phyloP scores from a whole-genome alignment of 2,797 vertebrate species.

The Xenopus petersii region DNA sequence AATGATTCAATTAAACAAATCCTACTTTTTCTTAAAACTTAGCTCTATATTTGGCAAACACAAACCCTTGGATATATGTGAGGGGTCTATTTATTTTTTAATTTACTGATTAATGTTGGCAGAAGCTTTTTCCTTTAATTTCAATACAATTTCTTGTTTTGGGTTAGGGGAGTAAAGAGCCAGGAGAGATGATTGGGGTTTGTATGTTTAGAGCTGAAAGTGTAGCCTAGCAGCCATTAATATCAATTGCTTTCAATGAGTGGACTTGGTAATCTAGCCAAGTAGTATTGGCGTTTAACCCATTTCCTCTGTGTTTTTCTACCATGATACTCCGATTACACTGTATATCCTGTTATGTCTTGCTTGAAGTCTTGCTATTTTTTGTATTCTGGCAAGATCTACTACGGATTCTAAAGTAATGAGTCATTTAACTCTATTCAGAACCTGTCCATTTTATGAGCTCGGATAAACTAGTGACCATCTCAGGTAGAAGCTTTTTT shows the following conservation, averaged over 20 bases:
- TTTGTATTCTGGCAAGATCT: too few species aligned
- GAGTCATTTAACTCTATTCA: too few species aligned
- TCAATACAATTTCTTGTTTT: constrained; percentile 32
- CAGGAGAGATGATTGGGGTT: constrained; percentile 11
- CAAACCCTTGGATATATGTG: constrained; percentile 17
- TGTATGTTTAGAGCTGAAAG: constrained; percentile 19
- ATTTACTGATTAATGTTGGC: too few species aligned
- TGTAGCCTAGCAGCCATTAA: constrained; percentile 20
- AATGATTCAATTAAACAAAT: too few species aligned
- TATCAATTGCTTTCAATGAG: constrained; percentile 1
- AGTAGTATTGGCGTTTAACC: not conserved
- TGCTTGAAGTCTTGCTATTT: too few species aligned
- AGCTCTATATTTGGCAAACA: not conserved
- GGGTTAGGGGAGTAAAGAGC: constrained; percentile 3
- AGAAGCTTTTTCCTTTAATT: constrained; percentile 5
- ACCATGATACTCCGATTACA: not conserved
- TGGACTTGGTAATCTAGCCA: constrained; percentile 1
- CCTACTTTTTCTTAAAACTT: too few species aligned
- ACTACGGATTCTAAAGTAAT: too few species aligned
- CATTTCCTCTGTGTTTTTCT: not conserved
- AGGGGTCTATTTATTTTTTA: constrained; percentile 19
- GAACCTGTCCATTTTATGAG: too few species aligned
- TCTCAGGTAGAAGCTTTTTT: too few species aligned
- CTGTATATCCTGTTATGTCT: constrained; percentile 1
- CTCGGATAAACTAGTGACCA: too few species aligned